Conservation (phyloP, 2,888 invertebrate genomes). For the Aplocera efformata region DNA sequence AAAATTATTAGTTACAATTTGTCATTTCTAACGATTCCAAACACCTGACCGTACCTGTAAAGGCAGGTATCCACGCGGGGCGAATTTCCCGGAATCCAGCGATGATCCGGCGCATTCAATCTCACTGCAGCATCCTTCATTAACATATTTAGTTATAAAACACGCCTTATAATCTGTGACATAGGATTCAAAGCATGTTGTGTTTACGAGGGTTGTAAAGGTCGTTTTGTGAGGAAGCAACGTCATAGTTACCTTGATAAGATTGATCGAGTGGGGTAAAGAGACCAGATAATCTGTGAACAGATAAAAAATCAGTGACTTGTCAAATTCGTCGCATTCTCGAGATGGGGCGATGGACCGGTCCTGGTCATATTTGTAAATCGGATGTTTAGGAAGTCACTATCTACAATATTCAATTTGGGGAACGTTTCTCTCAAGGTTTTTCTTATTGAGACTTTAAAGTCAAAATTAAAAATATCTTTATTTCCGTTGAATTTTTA, state of each 20-base stretch:
- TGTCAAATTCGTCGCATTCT: slow-evolving; percentile 79
- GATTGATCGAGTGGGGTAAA: slow-evolving; percentile 80
- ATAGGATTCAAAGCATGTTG: slow-evolving; percentile 32
- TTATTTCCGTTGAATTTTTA: no score
- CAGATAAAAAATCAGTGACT: slow-evolving; percentile 75
- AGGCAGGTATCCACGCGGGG: slow-evolving; percentile 77
- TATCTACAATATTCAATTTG: neutral
- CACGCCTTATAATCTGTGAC: fast-evolving
- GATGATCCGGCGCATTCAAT: slow-evolving; percentile 74
- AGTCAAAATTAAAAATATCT: no score
- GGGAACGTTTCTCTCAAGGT: neutral
- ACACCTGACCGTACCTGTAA: slow-evolving; percentile 59
- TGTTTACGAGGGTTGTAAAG: slow-evolving; percentile 15
- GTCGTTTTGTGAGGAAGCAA: slow-evolving; percentile 33
- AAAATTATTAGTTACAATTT: neutral
- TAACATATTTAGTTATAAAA: slow-evolving; percentile 28
- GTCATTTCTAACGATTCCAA: slow-evolving; percentile 43
- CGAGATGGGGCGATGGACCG: slow-evolving; percentile 47
- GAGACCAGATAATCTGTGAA: slow-evolving; percentile 72
- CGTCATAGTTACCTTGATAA: slow-evolving; percentile 68
- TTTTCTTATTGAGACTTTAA: no score
- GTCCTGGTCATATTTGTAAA: slow-evolving; percentile 47
- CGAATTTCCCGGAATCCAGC: slow-evolving; percentile 79
- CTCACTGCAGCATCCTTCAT: slow-evolving; percentile 52
- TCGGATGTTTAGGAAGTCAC: slow-evolving; percentile 18